phyloP scores from a whole-genome alignment of 2,888 invertebrate genomes.

The Pseudolycoriella hygida region DNA sequence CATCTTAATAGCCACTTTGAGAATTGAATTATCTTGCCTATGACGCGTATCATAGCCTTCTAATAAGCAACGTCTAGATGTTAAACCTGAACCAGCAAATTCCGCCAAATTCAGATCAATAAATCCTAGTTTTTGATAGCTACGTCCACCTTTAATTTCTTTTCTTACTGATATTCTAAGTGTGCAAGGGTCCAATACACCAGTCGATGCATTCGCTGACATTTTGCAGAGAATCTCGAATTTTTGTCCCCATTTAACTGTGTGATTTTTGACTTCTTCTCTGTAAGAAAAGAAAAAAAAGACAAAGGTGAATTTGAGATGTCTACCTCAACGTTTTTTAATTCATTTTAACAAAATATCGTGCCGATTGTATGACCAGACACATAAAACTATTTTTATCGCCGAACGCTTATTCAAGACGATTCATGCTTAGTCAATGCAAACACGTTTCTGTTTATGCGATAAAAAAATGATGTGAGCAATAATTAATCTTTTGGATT shows the following conservation, averaged over 20 bases:
- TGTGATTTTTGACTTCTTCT: conserved; percentile 84
- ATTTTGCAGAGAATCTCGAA: conserved; percentile 93
- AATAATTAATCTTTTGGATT: too few species aligned
- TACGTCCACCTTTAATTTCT: conserved; percentile 51
- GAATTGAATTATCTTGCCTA: conserved; percentile 91
- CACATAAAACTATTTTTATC: too few species aligned
- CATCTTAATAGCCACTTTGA: conserved; percentile 80
- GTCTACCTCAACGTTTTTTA: too few species aligned
- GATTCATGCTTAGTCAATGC: too few species aligned
- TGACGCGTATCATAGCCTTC: conserved; percentile 90
- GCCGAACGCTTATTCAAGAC: too few species aligned
- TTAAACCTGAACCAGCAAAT: conserved; percentile 83
- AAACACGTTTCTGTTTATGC: too few species aligned
- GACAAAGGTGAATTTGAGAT: neutral
- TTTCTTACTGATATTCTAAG: conserved; percentile 90
- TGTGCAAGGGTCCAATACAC: conserved; percentile 83
- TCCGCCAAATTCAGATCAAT: conserved; percentile 94
- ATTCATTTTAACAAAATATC: too few species aligned
- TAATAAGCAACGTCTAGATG: conserved; percentile 71
- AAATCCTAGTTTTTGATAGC: conserved; percentile 72
- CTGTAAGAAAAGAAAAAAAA: conserved; percentile 32
- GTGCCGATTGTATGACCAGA: too few species aligned
- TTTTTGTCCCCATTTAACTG: conserved; percentile 80
- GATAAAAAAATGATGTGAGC: too few species aligned
- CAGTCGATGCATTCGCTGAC: conserved; percentile 89